Evolutionary conservation across 2,888 invertebrate species (phyloP), one percentile per base, ranked within the genome.

Genomic region (Cylloceria caligata): DNA sequence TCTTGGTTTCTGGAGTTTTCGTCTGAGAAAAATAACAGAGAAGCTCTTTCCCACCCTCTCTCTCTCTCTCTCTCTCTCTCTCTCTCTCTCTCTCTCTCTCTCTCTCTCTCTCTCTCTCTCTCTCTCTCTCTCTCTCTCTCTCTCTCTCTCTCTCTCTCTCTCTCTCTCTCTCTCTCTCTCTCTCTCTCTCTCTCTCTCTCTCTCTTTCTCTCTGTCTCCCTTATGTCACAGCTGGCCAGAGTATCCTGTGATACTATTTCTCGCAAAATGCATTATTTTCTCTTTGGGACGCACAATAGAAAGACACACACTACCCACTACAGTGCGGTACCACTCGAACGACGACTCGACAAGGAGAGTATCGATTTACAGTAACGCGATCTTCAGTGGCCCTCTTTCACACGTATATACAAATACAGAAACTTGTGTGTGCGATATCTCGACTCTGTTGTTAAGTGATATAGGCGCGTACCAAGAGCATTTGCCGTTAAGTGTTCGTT

Each of bases 331-430:
- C 34, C 24, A 68, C 69, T 76, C 47, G 67, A 79, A 79, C 24
- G 78, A 79, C 82, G 78, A 81, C 75, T 83, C 85, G 83, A 87
- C 86, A 86, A 88, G 88, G 88, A 88, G 86, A 69, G 86, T 90
- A 90, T 92, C 90, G 91, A 92, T 92, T 92, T 92, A 91, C 91
- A 87, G 92, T 93, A 93, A 93, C 89, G 87, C 87, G 92, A 93
- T 92, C 92, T 91, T 90, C 88, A 92, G 92, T 92, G 91, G 91
- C 89, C 88, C 89, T 83, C 81, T 57, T 45, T 57, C 67, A 52
- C 52, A 49, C 60, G 21, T 34, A 19, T 16, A 34, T 69, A 71
- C 42, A 24, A 52, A 64, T 45, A 64, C 39, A 55, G 27, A 52
- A 47, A 13, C 21, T 7, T 24, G 45, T 16, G 30, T 27, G 55